A percentile compares a stretch with the other conserved stretches of the same genome.
These are phyloP conservation scores for Microctenopoma steveboyesi DNA, from an alignment of 2,797 vertebrate genomes.

Conservation along the genomic window DNA sequence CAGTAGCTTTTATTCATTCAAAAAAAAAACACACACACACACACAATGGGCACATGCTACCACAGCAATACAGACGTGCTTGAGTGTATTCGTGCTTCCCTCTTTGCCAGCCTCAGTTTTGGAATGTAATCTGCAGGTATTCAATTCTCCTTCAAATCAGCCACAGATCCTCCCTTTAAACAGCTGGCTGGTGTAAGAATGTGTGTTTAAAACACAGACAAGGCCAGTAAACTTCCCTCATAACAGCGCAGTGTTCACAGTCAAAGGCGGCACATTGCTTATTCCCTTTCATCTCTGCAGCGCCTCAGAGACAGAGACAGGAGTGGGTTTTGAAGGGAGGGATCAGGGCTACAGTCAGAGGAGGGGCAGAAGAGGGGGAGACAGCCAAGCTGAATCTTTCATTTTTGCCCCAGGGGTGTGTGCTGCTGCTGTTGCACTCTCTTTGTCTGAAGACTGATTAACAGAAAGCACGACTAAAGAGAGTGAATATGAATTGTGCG, in stretches of 20 bases:
- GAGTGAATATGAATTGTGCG: constrained; percentile 59
- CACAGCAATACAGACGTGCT: constrained; percentile 9
- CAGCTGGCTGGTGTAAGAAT: constrained; percentile 53
- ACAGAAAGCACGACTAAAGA: constrained; percentile 66
- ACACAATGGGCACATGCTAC: constrained; percentile 11
- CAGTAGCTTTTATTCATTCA: constrained; percentile 7
- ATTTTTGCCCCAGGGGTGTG: constrained; percentile 70
- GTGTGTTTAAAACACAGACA: constrained; percentile 64
- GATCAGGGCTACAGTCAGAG: constrained; percentile 67
- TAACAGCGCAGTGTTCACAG: constrained; percentile 69
- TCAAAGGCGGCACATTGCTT: constrained; percentile 71
- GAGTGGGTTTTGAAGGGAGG: constrained; percentile 73
- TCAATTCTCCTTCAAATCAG: constrained; percentile 18
- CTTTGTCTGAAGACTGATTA: constrained; percentile 81
- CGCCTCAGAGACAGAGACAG: constrained; percentile 78
- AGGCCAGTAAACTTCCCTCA: constrained; percentile 71
- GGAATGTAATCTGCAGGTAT: constrained; percentile 26
- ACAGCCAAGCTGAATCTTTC: constrained; percentile 69
- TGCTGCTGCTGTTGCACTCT: constrained; percentile 72
- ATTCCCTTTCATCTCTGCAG: constrained; percentile 82
- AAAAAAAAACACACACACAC: background rate
- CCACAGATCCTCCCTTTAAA: constrained; percentile 32
- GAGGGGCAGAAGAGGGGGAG: constrained; percentile 53
- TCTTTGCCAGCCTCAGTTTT: constrained; percentile 6
- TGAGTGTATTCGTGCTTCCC: background rate